phyloP scores from a whole-genome alignment of 2,888 invertebrate genomes.

The Tenthredo distinguenda region DNA sequence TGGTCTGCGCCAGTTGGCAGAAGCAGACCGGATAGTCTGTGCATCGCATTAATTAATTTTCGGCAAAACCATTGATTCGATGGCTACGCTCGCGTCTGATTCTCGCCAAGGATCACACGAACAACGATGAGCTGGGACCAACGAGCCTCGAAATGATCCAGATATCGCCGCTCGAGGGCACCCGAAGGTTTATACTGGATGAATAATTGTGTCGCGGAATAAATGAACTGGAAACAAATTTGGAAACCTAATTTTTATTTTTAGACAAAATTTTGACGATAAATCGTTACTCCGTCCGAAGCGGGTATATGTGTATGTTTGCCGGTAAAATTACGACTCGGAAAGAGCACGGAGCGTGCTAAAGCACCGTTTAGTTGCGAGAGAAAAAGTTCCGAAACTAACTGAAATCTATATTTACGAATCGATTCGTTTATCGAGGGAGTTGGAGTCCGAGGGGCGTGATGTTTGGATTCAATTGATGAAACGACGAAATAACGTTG shows the following conservation, averaged over 20 bases:
- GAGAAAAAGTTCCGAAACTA: neutral
- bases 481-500: conserved; percentile 13
- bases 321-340: neutral
- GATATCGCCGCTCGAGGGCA: neutral
- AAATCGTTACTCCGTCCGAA: neutral
- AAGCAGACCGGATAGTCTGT: conserved; percentile 9
- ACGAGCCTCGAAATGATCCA: conserved; percentile 16
- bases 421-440: conserved; percentile 33
- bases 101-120: neutral
- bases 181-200: neutral
- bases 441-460: conserved; percentile 17
- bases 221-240: neutral
- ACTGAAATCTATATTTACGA: conserved; percentile 20
- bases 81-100: neutral
- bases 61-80: conserved; percentile 48
- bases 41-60: conserved; percentile 52
- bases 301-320: neutral
- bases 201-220: neutral
- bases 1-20: conserved; percentile 41
- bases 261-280: neutral
- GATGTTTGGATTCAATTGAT: conserved; percentile 18
- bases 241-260: neutral
- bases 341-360: neutral
- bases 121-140: conserved; percentile 24
- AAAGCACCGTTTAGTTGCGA: neutral